Evolutionary conservation across 2,797 vertebrate species (phyloP), one percentile per base, ranked within the genome.

Genomic region (Cyprinodon diabolis): DNA sequence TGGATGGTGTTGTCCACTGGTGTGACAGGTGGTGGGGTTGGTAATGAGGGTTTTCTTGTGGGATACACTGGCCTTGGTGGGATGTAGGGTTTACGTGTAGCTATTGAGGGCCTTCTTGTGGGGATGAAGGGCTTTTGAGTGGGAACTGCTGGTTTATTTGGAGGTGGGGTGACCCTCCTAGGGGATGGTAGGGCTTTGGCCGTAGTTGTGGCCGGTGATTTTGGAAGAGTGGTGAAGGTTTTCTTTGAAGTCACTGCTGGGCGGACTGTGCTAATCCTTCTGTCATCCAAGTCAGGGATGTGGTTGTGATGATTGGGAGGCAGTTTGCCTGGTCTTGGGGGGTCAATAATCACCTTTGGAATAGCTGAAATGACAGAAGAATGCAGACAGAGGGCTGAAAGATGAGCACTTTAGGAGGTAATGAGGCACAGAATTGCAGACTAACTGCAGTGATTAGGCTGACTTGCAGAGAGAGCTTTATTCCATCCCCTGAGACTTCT

Each of bases 1-100:
- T 96, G 95, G 84, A 97, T 97, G 84, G 91, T 95, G 93, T 98
- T 98, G 92, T 98, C 96, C 51, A 95, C 92, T 0, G 95, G 88
- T 35, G 92, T 83, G 78, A 81, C 91, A 0, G 84, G 65, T 0
- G 92, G 89, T 13, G 75, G 83, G 3, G 66, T 69, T 1, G 71
- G 63, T 5, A 54, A 77, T 4, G 65, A 67, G 1, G 71, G 68
- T 7, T 48, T 81, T 67, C 76, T 83, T 75, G 91, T 91, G 48
- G 92, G 89, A 68, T 66, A 21, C 6, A 54, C 76, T 3, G 84
- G 84, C 37, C 25, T 87, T 3, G 82, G 78, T 1, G 91, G 76
- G 77, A 91, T 69, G 85, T 86, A 89, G 15, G 73, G 72, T 0
- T 87, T 94, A 37, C 52, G 85, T 4, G 91, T 91, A 7, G 87